Evolutionary conservation across 2,113 vertebrate genomes (phyloP).

Genomic region (Chamaetylas fuelleborni): DNA sequence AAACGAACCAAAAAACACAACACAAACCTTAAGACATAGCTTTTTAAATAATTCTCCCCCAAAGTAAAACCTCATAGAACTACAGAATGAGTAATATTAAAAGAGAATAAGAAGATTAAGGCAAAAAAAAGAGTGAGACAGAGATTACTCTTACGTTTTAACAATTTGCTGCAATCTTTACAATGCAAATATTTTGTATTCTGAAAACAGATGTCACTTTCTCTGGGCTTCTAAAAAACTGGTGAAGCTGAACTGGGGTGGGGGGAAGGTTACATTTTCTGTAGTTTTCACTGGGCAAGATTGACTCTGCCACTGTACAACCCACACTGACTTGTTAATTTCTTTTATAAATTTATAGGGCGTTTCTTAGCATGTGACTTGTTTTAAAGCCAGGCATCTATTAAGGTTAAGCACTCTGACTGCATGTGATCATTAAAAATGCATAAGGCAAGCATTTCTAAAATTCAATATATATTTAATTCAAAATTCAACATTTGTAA

Average conservation of each 20-base stretch:
- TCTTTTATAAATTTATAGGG: not conserved
- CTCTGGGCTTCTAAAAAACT: not conserved
- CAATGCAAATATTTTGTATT: not conserved
- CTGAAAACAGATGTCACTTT: not conserved
- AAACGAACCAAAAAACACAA: not conserved
- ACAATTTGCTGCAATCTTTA: not conserved
- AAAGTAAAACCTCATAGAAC: not conserved
- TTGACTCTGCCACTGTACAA: not conserved
- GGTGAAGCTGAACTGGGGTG: not conserved
- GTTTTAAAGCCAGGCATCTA: not conserved
- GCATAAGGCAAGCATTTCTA: not conserved
- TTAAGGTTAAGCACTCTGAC: not conserved
- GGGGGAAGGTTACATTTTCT: not conserved
- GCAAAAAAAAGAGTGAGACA: fast-evolving
- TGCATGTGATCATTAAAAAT: not conserved
- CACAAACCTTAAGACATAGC: not conserved
- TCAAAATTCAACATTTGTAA: not conserved
- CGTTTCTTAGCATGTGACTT: not conserved
- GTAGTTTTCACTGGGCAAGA: not conserved
- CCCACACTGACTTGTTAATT: not conserved
- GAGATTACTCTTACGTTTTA: not conserved
- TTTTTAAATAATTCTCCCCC: not conserved
- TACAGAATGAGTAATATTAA: not conserved
- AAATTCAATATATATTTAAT: not conserved
- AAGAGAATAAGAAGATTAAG: not conserved